Percentiles rank a stretch among this genome's conserved stretches.
Conservation (phyloP, 2,888 invertebrate genomes). For the Cosmia pyralina region DNA sequence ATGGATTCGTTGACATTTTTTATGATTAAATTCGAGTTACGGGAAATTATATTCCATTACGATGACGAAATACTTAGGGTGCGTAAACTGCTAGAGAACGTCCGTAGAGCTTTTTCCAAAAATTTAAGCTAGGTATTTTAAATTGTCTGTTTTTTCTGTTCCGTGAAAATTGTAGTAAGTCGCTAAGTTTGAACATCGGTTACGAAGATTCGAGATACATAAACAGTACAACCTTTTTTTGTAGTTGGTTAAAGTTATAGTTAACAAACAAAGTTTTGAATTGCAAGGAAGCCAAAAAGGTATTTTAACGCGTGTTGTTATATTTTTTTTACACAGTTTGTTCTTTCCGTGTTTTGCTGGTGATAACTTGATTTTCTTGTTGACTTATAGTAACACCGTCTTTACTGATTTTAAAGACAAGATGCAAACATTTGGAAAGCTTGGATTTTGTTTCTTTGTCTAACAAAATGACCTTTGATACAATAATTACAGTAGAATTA, state of each 20-base stretch:
- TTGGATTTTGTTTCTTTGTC: too few relatives aligned
- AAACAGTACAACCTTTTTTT: neutral
- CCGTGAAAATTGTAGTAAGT: too few relatives aligned
- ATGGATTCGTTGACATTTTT: slow-evolving; percentile 14
- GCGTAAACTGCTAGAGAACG: neutral
- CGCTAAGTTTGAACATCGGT: neutral
- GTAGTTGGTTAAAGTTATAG: neutral
- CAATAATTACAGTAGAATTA: too few relatives aligned
- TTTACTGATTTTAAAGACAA: too few relatives aligned
- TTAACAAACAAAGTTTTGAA: neutral
- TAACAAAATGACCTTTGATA: too few relatives aligned
- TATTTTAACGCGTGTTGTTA: slow-evolving; percentile 2
- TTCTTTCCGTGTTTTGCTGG: too few relatives aligned
- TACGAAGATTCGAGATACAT: neutral
- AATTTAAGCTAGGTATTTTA: neutral
- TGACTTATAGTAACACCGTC: too few relatives aligned
- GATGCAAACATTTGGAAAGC: too few relatives aligned
- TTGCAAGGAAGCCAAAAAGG: neutral
- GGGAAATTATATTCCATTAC: neutral
- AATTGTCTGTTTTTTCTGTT: too few relatives aligned
- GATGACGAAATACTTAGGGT: neutral
- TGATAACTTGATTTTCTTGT: too few relatives aligned
- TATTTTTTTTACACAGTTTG: too few relatives aligned
- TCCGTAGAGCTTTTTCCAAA: neutral
- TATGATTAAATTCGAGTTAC: slow-evolving; percentile 8